These are phyloP conservation scores for Cheiracanthium punctorium DNA, from an alignment of 2,888 invertebrate genomes.

Conservation along the genomic window DNA sequence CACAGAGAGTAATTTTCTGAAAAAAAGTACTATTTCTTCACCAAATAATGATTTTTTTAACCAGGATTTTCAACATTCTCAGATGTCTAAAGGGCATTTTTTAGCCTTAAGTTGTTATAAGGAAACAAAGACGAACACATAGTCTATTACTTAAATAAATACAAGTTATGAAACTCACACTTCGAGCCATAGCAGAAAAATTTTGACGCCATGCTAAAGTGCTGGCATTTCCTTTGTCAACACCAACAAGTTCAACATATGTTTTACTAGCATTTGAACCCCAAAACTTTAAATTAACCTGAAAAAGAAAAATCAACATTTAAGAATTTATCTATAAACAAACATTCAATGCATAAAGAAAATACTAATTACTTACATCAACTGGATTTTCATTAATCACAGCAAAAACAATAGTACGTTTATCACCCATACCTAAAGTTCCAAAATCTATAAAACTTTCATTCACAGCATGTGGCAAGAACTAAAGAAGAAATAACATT, in stretches of 20 bases:
- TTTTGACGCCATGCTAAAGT: constrained; percentile 76
- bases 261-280: constrained; percentile 81
- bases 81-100: too few relatives aligned
- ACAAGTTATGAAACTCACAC: constrained; percentile 76
- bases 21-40: too few relatives aligned
- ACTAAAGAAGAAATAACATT: constrained; percentile 73
- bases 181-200: constrained; percentile 77
- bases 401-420: constrained; percentile 84
- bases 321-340: too few relatives aligned
- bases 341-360: background rate
- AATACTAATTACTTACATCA: constrained; percentile 78
- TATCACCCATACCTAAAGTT: constrained; percentile 78
- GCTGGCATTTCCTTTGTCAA: constrained; percentile 78
- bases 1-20: too few relatives aligned
- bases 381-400: constrained; percentile 86
- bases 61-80: too few relatives aligned
- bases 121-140: too few relatives aligned
- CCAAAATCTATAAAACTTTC: constrained; percentile 78
- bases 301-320: constrained; percentile 20
- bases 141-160: too few relatives aligned
- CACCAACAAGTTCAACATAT: constrained; percentile 79
- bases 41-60: too few relatives aligned
- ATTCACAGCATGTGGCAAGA: constrained; percentile 76
- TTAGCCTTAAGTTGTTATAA: too few relatives aligned
- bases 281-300: constrained; percentile 77